Percentiles rank a stretch among this genome's conserved stretches.
phyloP scores from a whole-genome alignment of 2,888 invertebrate species.

The Gnatocerus cornutus region DNA sequence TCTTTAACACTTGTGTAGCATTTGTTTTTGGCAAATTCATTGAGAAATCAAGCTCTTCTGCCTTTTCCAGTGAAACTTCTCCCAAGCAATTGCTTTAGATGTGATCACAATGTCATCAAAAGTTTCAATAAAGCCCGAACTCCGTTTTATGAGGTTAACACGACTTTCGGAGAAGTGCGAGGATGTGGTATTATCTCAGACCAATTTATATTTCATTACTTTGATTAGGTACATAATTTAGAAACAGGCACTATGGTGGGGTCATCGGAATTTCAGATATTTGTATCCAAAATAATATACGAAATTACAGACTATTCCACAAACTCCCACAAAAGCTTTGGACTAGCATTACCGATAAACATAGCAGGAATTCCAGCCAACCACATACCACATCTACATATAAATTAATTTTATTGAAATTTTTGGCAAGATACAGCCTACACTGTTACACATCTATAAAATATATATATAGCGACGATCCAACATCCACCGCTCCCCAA shows the following conservation, averaged over 20 bases:
- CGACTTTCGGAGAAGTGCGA: not conserved
- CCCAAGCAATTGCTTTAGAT: too few relatives aligned
- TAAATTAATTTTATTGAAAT: constrained; percentile 44
- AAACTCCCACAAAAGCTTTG: constrained; percentile 43
- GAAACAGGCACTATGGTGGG: constrained; percentile 4
- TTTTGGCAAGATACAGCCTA: not conserved
- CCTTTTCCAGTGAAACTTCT: too few relatives aligned
- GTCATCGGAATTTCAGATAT: constrained; percentile 42
- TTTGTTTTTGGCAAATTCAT: too few relatives aligned
- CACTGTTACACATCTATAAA: not conserved
- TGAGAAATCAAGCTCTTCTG: too few relatives aligned
- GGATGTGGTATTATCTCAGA: not conserved
- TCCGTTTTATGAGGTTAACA: too few relatives aligned
- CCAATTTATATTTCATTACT: constrained; percentile 16
- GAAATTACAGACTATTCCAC: constrained; percentile 36
- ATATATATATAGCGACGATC: too few relatives aligned
- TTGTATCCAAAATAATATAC: constrained; percentile 44
- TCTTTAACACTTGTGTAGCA: too few relatives aligned
- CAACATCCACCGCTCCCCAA: not conserved
- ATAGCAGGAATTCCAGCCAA: constrained; percentile 38
- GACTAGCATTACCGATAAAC: constrained; percentile 43
- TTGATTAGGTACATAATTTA: constrained; percentile 29
- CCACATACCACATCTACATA: constrained; percentile 41
- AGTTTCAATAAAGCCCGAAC: too few relatives aligned
- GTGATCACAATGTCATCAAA: too few relatives aligned